phyloP scores from a whole-genome alignment of 2,113 vertebrate species.

The Ophiodon elongatus region DNA sequence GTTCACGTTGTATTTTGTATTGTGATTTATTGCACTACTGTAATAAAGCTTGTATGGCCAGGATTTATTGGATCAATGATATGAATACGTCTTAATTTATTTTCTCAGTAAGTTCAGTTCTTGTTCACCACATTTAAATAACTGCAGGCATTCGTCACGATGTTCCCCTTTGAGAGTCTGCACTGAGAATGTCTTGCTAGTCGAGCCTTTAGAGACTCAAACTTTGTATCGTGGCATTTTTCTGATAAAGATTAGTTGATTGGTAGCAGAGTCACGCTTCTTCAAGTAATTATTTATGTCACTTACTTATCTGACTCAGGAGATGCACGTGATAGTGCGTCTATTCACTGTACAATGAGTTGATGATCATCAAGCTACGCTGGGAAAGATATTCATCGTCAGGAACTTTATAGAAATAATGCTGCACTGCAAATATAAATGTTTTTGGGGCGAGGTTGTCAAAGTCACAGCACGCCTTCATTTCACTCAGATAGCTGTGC shows the following conservation, averaged over 20 bases:
- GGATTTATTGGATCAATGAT: not conserved
- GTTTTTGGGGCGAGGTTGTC: not conserved
- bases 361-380: not conserved
- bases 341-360: not conserved
- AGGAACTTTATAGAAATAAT: not conserved
- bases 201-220: not conserved
- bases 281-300: not conserved
- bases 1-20: not conserved
- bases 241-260: not conserved
- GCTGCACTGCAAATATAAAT: not conserved
- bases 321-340: too few relatives aligned
- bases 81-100: not conserved
- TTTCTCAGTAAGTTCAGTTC: not conserved
- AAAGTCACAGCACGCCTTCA: not conserved
- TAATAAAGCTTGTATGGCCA: not conserved
- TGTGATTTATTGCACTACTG: not conserved
- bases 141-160: not conserved
- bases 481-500: not conserved
- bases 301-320: too few relatives aligned
- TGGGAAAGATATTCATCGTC: not conserved
- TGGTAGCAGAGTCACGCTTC: not conserved
- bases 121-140: slow-evolving; percentile 5
- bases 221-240: not conserved
- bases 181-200: not conserved
- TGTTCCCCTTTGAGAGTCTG: not conserved